Evolutionary conservation across 2,888 invertebrate genomes (phyloP).

Genomic region (Proisotoma minuta): DNA sequence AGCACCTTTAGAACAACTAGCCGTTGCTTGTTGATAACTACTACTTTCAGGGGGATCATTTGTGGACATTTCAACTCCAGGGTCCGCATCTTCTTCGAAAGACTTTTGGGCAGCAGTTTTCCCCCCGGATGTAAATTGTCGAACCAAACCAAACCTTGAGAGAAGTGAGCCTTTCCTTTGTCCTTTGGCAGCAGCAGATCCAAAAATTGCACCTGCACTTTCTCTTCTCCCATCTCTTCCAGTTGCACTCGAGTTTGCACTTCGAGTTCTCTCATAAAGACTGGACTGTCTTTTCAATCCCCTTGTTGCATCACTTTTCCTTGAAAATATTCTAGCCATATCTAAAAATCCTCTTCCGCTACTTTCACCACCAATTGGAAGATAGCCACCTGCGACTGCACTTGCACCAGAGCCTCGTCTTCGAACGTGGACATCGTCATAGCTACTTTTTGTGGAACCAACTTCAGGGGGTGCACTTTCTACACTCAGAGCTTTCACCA

Average conservation of each 20-base stretch:
- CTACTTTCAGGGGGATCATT: too few relatives aligned
- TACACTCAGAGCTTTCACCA: constrained; percentile 47
- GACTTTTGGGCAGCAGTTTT: neutral
- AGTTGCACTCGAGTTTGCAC: constrained; percentile 10
- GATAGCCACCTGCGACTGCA: neutral
- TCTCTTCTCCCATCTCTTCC: constrained; percentile 29
- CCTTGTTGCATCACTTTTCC: constrained; percentile 24
- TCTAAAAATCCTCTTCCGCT: neutral
- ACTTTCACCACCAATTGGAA: neutral
- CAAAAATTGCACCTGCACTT: constrained; percentile 39
- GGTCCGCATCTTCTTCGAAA: too few relatives aligned
- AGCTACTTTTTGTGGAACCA: neutral
- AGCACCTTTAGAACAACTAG: too few relatives aligned
- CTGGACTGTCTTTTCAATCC: constrained; percentile 41
- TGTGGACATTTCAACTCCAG: too few relatives aligned
- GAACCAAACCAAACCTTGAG: constrained; percentile 43
- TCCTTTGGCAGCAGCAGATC: neutral
- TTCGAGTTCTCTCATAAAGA: constrained; percentile 34
- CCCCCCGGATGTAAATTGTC: constrained; percentile 27
- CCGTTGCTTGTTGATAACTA: too few relatives aligned
- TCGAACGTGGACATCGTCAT: neutral
- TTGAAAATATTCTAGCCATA: too few relatives aligned
- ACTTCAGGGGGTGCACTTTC: constrained; percentile 26
- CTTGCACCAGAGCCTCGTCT: constrained; percentile 1
- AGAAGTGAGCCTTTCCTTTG: constrained; percentile 37